These are phyloP conservation scores for Chaetoderma sp. DNA, from an alignment of 2,888 invertebrate genomes.

Conservation along the genomic window DNA sequence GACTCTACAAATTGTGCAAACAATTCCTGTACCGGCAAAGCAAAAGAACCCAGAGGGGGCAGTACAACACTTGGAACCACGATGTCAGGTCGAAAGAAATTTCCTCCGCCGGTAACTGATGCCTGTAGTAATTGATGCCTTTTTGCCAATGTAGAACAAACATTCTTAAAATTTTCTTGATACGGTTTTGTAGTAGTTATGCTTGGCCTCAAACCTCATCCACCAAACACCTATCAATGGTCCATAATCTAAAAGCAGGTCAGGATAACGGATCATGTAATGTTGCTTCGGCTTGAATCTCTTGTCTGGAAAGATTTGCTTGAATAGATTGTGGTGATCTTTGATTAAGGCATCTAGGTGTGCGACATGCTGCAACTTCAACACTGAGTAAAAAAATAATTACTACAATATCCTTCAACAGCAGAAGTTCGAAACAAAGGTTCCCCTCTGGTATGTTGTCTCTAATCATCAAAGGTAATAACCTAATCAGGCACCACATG, in stretches of 20 bases:
- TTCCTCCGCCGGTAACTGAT: too few species aligned
- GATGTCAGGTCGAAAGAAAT: too few species aligned
- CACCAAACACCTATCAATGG: constrained; percentile 23
- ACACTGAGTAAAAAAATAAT: constrained; percentile 16
- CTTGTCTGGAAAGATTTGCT: constrained; percentile 12
- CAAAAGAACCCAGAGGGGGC: too few species aligned
- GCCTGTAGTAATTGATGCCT: constrained; percentile 20
- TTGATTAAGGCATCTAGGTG: constrained; percentile 5
- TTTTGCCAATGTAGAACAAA: constrained; percentile 12
- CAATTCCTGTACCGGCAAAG: too few species aligned
- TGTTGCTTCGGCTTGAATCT: constrained; percentile 27
- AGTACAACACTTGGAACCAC: too few species aligned
- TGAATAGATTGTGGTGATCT: constrained; percentile 10
- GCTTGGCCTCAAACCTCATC: constrained; percentile 32
- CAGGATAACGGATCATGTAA: constrained; percentile 31
- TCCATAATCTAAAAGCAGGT: constrained; percentile 25
- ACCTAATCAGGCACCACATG: constrained; percentile 15
- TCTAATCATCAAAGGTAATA: constrained; percentile 15
- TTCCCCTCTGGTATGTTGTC: constrained; percentile 3
- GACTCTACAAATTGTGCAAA: too few species aligned
- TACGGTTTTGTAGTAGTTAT: constrained; percentile 28
- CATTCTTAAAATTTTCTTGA: constrained; percentile 26
- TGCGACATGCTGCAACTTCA: background rate
- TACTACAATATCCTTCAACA: constrained; percentile 15
- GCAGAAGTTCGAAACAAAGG: constrained; percentile 7